Conservation (phyloP, 2,113 vertebrate genomes). For the Rostratula benghalensis region DNA sequence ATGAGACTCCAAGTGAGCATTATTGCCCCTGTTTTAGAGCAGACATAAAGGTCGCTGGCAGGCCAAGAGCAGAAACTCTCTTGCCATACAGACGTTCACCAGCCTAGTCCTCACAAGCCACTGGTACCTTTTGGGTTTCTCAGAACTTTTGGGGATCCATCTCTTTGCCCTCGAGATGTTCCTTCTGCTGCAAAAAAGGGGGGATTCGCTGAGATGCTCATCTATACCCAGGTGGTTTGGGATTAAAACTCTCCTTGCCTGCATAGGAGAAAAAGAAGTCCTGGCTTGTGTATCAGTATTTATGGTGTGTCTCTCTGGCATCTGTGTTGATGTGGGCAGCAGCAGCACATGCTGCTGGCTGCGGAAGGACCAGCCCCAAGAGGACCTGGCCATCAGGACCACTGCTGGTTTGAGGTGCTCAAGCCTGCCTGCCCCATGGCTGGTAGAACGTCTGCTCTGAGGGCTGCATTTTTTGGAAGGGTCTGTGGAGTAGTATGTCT, state of each 20-base stretch:
- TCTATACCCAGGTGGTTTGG: neutral
- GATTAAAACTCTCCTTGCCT: neutral
- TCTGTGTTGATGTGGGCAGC: neutral
- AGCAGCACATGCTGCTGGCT: neutral
- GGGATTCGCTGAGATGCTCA: neutral
- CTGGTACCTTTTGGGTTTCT: neutral
- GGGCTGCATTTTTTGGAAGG: neutral
- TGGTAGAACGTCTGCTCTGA: neutral
- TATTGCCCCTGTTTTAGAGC: neutral
- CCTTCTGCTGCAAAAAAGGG: neutral
- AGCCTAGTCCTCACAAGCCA: neutral
- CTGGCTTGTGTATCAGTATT: constrained; percentile 14
- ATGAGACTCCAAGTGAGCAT: neutral
- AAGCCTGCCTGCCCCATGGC: too few species aligned
- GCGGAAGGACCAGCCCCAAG: neutral
- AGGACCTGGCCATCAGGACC: neutral
- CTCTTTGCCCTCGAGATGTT: neutral
- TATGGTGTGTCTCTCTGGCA: neutral
- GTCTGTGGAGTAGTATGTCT: neutral
- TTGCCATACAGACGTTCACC: neutral
- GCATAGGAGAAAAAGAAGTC: neutral
- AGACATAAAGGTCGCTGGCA: neutral
- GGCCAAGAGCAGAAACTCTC: neutral
- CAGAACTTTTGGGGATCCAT: neutral
- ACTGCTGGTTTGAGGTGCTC: neutral